phyloP scores from a whole-genome alignment of 1,140 invertebrate genomes.

The Charaxes varanes region DNA sequence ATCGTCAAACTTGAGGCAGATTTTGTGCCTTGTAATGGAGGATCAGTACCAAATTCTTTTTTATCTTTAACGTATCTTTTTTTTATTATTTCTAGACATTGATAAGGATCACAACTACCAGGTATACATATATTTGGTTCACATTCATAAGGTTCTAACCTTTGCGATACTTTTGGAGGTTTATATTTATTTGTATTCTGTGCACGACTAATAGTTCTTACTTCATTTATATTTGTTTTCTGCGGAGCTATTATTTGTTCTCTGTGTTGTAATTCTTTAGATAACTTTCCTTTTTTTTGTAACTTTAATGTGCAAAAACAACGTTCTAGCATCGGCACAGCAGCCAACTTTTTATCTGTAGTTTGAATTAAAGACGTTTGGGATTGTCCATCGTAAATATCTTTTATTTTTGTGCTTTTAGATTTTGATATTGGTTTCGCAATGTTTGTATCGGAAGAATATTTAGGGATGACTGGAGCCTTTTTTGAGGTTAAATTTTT shows the following conservation, averaged over 20 bases:
- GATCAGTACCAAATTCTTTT: slow-evolving; percentile 3
- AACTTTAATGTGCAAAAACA: slow-evolving; percentile 34
- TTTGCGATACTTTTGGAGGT: slow-evolving; percentile 2
- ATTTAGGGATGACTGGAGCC: neutral
- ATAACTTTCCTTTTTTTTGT: slow-evolving; percentile 22
- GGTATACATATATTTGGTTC: slow-evolving; percentile 29
- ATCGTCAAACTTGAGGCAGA: slow-evolving; percentile 1
- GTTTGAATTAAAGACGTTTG: slow-evolving; percentile 7
- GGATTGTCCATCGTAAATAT: slow-evolving; percentile 9
- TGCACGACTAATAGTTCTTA: slow-evolving; percentile 7
- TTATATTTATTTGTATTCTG: slow-evolving; percentile 18
- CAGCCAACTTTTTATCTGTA: slow-evolving; percentile 10
- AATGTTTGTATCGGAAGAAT: slow-evolving; percentile 3
- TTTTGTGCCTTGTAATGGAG: neutral
- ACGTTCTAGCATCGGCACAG: slow-evolving; percentile 12
- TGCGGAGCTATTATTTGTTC: neutral
- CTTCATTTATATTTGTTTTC: neutral
- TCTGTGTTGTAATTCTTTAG: slow-evolving; percentile 3
- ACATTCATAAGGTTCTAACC: slow-evolving; percentile 27
- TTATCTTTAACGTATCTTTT: slow-evolving; percentile 5
- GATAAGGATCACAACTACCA: slow-evolving; percentile 21
- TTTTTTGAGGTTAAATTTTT: slow-evolving; percentile 15
- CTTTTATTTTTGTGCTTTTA: slow-evolving; percentile 5
- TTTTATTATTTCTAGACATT: slow-evolving; percentile 25
- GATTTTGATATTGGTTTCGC: slow-evolving; percentile 1